A percentile compares a stretch with the other conserved stretches of the same genome.
Conservation (phyloP, 2,797 vertebrate species). For the Novumbra hubbsi region DNA sequence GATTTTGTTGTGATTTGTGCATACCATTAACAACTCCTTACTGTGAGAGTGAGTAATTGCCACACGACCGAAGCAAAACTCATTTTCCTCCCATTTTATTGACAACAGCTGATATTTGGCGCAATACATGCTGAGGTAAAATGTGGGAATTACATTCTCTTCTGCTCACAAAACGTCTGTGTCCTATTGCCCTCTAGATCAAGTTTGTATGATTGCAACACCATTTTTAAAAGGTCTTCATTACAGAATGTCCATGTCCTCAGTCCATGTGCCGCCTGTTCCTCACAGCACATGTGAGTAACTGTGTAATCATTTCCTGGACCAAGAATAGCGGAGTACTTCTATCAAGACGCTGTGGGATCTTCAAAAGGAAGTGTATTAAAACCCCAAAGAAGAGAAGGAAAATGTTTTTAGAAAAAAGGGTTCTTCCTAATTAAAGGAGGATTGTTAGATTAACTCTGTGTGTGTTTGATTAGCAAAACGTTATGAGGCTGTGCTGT, state of each 20-base stretch:
- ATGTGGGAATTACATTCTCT: background rate
- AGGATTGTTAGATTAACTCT: conserved; percentile 61
- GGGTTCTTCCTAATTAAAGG: conserved; percentile 69
- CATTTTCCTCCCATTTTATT: background rate
- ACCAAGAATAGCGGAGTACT: conserved; percentile 54
- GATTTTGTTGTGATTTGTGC: background rate
- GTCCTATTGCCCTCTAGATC: background rate
- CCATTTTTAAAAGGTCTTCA: background rate
- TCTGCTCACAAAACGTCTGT: background rate
- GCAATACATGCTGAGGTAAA: background rate
- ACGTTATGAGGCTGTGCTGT: conserved; percentile 62
- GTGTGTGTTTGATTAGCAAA: conserved; percentile 65
- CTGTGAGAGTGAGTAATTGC: background rate
- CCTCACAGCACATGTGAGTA: conserved; percentile 36
- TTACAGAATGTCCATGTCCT: conserved; percentile 21
- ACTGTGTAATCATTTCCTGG: conserved; percentile 49
- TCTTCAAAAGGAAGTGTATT: conserved; percentile 48
- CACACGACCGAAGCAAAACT: background rate
- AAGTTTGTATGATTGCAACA: conserved; percentile 13
- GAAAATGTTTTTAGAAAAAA: conserved; percentile 40
- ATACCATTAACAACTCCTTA: background rate
- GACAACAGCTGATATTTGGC: background rate
- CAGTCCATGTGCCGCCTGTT: conserved; percentile 20
- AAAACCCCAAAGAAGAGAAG: conserved; percentile 24
- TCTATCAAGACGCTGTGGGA: conserved; percentile 51